Base-by-base conservation (phyloP, 2,888 invertebrate genomes). In the Agriopis aurantiaria region DNA sequence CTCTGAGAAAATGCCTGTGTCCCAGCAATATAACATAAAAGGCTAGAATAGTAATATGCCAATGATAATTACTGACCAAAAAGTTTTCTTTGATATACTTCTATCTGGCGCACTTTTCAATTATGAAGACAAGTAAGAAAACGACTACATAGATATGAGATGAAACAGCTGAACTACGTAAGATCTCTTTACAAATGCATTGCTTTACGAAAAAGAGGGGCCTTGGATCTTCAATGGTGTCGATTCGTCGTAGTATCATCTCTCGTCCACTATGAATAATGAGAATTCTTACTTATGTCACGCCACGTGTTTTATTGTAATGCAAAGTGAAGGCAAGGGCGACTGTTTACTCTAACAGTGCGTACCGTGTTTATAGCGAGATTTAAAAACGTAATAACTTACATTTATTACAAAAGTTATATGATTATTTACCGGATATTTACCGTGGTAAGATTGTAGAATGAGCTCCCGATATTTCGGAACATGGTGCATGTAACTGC, bases 191-290 rank as follows among this genome's bases (percentile, higher is more conserved):
- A 43, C 43, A 43, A 43, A 43, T 43, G 43, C 43, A 49, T 7
- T 49, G 8, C 48, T n/a, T 12, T n/a, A 49, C 48, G 43, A 40
- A 8, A 64, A 53, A 59, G 11, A 33, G 43, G 12, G 62, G 59
- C 59, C 63, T 51, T 49, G 62, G 40, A 43, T 52, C 23, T 33
- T 58, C 52, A 68, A 68, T 58, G 48, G 66, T 55, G 60, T 65
- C 63, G 17, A 59, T 52, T 62, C 62, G 59, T 59, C 49, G 43
- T 68, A 66, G 57, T 23, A 55, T 33, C 60, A 33, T 52, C 40
- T 61, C 51, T 45, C 64, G 75, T 72, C 80, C 79, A 80, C 79
- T 77, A 78, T 78, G 79, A 77, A 77, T 80, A 79, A 73, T 76
- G 74, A 77, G 73, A 74, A 58, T 75, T 53, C 23, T 74, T 41